Conservation (phyloP, 2,797 vertebrate species). For the Leucoraja ocellata region DNA sequence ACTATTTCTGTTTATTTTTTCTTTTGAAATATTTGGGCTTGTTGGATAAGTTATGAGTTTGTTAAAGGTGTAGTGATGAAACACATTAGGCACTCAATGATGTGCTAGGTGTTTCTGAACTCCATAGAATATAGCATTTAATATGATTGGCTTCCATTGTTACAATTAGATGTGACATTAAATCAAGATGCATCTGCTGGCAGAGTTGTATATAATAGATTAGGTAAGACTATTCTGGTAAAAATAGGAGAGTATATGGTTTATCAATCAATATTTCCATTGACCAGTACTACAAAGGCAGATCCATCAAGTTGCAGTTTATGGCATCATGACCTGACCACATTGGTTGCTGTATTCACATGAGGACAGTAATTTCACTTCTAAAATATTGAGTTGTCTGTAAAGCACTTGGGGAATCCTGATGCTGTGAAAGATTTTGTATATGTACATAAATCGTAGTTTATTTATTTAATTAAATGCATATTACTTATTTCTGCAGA, state of each 20-base stretch:
- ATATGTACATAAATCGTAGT: too few relatives aligned
- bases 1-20: too few relatives aligned
- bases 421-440: background rate
- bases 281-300: background rate
- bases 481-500: slow-evolving; percentile 10
- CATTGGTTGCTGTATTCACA: background rate
- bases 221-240: background rate
- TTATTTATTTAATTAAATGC: background rate
- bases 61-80: background rate
- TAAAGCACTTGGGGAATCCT: background rate
- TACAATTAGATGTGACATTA: background rate
- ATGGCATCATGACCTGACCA: background rate
- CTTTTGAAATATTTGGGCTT: background rate
- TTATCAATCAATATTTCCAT: background rate
- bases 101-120: background rate
- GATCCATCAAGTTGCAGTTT: background rate
- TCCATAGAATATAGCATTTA: background rate
- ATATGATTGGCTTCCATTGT: background rate
- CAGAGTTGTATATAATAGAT: background rate
- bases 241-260: background rate
- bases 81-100: background rate
- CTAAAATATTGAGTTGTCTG: background rate
- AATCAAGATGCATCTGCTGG: background rate
- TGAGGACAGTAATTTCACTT: background rate
- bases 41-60: background rate